Evolutionary conservation across 2,888 invertebrate genomes (phyloP), one percentile per base, ranked within the genome.

Genomic region (Punctoribates punctum): DNA sequence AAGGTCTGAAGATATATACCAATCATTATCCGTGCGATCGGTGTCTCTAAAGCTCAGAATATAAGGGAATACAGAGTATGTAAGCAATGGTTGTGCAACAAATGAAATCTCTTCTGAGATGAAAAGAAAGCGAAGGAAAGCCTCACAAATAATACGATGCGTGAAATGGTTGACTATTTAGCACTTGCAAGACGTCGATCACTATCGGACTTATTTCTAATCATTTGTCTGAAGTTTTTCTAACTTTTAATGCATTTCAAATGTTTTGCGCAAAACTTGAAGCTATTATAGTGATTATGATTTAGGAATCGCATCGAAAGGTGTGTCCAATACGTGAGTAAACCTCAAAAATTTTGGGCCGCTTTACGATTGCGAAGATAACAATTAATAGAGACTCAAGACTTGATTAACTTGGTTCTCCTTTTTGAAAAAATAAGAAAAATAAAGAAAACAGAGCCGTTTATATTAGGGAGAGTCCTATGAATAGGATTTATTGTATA

Each of bases 251-350:
- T 17, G 17, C 48, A 48, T 11, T 48, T 48, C 3, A 60, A 60
- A 2, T 60, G 25, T 17, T 29, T 60, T 29, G 5, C 11, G 34
- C 34, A 65, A 29, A 65, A 13, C 34, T 65, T 27, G 6, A 29
- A 25, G 20, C 20, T 60, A n/a, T 13, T n/a, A n/a, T n/a, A 23
- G 34, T 34, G 11, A 34, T 9, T 65, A 29, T 29, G 20, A 57
- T 57, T 57, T 20, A 54, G 54, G n/a, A 60, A 25, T 60, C 60
- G 4, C 65, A 65, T 34, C 29, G 6, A 65, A 65, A 65, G 65
- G 65, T 65, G 65, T 65, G 65, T 65, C 65, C n/a, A 65, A 65
- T 65, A 11, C 65, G 65, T 65, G 65, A 65, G 34, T 34, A 9
- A n/a, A 65, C 27, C 34, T 17, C 65, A 65, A 65, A 29, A 29